Conservation (phyloP, 2,888 invertebrate genomes). For the Hipparchia semele region DNA sequence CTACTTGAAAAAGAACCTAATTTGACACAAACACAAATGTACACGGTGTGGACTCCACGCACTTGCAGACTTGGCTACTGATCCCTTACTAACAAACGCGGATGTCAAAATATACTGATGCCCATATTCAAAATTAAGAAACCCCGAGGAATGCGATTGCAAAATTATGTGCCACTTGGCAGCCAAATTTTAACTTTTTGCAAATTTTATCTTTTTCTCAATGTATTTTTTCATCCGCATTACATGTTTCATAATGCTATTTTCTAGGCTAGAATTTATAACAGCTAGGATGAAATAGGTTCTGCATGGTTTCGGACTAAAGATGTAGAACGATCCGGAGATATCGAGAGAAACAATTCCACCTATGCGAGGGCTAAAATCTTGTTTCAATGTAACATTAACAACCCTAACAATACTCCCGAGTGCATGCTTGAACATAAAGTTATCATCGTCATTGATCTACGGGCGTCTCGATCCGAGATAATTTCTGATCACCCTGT, state of each 20-base stretch:
- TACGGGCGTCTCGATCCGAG: conserved; percentile 36
- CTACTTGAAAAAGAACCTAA: conserved; percentile 16
- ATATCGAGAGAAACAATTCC: conserved; percentile 31
- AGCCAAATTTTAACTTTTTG: conserved; percentile 9
- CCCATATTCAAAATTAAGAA: background rate
- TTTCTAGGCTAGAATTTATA: conserved; percentile 73
- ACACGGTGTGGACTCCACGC: conserved; percentile 80
- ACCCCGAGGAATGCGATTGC: conserved; percentile 11
- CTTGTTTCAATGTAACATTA: conserved; percentile 66
- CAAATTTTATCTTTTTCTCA: conserved; percentile 19
- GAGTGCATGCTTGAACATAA: conserved; percentile 64
- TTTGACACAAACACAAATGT: conserved; percentile 50
- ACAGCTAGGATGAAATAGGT: conserved; percentile 69
- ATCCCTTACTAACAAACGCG: conserved; percentile 73
- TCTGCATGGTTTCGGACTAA: conserved; percentile 67
- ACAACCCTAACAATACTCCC: conserved; percentile 63
- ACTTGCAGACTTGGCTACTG: conserved; percentile 76
- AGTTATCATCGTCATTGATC: conserved; percentile 48
- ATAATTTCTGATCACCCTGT: conserved; percentile 42
- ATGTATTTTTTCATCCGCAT: conserved; percentile 66
- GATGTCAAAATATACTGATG: conserved; percentile 62
- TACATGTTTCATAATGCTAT: conserved; percentile 75
- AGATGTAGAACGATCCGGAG: conserved; percentile 43
- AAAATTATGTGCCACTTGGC: background rate
- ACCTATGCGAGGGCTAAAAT: conserved; percentile 41